These are phyloP conservation scores for Bombus picipes DNA, from an alignment of 1,140 invertebrate genomes.

Conservation along the genomic window DNA sequence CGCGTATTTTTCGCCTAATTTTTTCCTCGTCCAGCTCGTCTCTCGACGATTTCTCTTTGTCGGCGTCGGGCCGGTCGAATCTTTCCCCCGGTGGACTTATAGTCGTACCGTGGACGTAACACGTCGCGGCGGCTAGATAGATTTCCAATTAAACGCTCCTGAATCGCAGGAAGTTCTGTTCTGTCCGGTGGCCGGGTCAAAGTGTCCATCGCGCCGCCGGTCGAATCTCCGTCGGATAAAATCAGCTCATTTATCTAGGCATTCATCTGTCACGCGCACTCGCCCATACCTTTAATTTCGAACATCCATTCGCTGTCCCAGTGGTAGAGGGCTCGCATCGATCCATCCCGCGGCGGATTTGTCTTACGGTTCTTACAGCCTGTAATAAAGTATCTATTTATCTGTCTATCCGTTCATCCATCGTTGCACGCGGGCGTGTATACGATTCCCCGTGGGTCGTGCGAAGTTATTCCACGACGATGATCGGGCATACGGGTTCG, in stretches of 20 bases:
- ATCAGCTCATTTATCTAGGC: slow-evolving; percentile 46
- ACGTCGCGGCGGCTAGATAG: neutral
- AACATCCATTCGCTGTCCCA: slow-evolving; percentile 37
- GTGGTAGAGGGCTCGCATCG: neutral
- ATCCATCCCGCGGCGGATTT: slow-evolving; percentile 23
- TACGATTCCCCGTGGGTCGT: slow-evolving; percentile 42
- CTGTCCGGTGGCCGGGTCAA: neutral
- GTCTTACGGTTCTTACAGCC: slow-evolving; percentile 29
- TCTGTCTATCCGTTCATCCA: slow-evolving; percentile 49
- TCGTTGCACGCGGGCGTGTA: slow-evolving; percentile 29
- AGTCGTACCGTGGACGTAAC: neutral
- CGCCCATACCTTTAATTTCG: slow-evolving; percentile 43
- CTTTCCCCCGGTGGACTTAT: neutral
- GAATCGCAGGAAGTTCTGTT: slow-evolving; percentile 27
- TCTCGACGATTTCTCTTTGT: neutral
- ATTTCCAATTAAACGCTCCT: slow-evolving; percentile 38
- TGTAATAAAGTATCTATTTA: slow-evolving; percentile 53
- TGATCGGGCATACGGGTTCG: slow-evolving; percentile 46
- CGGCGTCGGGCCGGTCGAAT: neutral
- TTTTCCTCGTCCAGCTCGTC: neutral
- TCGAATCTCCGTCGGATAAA: slow-evolving; percentile 40
- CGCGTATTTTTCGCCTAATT: neutral
- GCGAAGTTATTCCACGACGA: slow-evolving; percentile 52
- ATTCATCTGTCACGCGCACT: slow-evolving; percentile 46
- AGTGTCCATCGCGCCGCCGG: neutral